Conservation (phyloP, 2,888 invertebrate species). For the Ecliptopera silaceata region DNA sequence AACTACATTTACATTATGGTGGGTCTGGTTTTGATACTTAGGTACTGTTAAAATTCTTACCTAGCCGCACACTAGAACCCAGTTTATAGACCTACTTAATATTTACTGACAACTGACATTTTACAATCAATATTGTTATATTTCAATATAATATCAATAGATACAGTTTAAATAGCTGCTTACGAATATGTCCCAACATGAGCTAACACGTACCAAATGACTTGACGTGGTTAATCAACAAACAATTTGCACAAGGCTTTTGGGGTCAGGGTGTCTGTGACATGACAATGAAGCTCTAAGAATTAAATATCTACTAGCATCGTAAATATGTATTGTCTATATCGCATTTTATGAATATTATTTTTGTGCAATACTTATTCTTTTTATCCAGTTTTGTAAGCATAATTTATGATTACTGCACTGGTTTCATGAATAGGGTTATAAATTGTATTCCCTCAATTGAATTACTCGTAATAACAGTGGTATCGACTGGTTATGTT, state of each 20-base stretch:
- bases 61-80: no score
- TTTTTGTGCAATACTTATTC: neutral
- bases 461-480: slow-evolving; percentile 37
- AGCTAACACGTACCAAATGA: slow-evolving; percentile 28
- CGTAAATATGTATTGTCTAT: neutral
- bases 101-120: no score
- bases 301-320: slow-evolving; percentile 3
- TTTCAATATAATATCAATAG: neutral
- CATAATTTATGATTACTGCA: slow-evolving; percentile 20
- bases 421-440: slow-evolving; percentile 36
- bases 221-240: slow-evolving; percentile 29
- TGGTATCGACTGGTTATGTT: slow-evolving; percentile 5
- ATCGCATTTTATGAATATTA: neutral
- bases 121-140: no score
- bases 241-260: slow-evolving; percentile 38
- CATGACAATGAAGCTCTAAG: slow-evolving; percentile 32
- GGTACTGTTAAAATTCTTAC: no score
- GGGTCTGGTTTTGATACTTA: no score
- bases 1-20: no score
- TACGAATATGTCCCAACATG: slow-evolving; percentile 29
- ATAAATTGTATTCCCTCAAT: slow-evolving; percentile 35
- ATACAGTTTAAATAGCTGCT: neutral
- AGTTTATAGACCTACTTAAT: no score
- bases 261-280: slow-evolving; percentile 36
- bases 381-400: slow-evolving; percentile 13